Percentiles rank a stretch among this genome's conserved stretches.
These are phyloP conservation scores for Stegastes partitus DNA, from an alignment of 2,113 vertebrate genomes.

Conservation along the genomic window DNA sequence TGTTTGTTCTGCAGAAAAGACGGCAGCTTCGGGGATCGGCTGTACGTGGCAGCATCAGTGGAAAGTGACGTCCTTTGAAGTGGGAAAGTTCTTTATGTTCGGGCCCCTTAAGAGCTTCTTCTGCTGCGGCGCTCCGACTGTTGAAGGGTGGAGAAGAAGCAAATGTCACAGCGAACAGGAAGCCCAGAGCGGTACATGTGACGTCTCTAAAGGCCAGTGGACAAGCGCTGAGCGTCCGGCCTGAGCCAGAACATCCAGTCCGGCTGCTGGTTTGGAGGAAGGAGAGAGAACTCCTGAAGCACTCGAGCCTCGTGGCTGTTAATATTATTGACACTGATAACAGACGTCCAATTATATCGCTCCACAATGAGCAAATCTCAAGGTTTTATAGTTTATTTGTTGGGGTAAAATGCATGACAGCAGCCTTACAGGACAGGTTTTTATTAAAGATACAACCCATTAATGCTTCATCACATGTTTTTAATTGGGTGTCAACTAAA, in stretches of 20 bases:
- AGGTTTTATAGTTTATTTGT: too few species aligned
- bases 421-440: too few species aligned
- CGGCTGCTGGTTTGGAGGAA: too few species aligned
- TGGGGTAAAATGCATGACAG: too few species aligned
- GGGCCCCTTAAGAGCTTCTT: background rate
- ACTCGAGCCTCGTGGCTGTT: too few species aligned
- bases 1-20: conserved; percentile 7
- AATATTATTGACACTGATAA: too few species aligned
- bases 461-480: too few species aligned
- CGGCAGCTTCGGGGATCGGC: background rate
- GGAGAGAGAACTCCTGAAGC: too few species aligned
- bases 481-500: too few species aligned
- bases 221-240: conserved; percentile 7
- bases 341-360: too few species aligned
- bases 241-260: background rate
- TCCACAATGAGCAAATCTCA: too few species aligned
- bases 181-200: conserved; percentile 21
- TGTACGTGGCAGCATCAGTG: background rate
- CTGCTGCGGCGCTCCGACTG: background rate
- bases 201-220: conserved; percentile 27
- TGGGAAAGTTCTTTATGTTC: conserved; percentile 20
- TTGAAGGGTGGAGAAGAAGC: background rate
- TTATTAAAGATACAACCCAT: too few species aligned
- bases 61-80: background rate
- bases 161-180: conserved; percentile 34